Evolutionary conservation across 2,113 vertebrate genomes (phyloP).

Genomic region (Syngnathus scovelli): DNA sequence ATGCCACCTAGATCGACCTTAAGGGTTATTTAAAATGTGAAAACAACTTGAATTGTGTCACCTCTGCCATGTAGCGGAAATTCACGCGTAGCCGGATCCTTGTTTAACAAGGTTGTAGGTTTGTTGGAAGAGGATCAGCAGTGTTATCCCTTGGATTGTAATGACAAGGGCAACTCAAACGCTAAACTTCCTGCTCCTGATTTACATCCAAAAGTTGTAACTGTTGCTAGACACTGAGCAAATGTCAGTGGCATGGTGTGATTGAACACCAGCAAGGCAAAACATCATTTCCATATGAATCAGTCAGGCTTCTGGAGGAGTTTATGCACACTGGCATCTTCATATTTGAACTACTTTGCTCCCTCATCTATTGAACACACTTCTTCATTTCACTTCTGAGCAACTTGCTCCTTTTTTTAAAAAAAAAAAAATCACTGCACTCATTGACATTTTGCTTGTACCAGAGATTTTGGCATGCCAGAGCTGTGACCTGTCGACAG

Average conservation of each 20-base stretch:
- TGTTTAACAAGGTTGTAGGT: neutral
- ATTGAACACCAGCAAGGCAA: conserved; percentile 1
- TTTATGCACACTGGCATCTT: conserved; percentile 9
- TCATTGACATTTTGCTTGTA: conserved; percentile 52
- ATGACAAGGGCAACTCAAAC: neutral
- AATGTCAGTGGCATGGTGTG: neutral
- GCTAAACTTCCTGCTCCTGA: neutral
- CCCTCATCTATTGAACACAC: conserved; percentile 26
- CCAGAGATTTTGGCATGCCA: conserved; percentile 57
- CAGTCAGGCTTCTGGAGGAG: neutral
- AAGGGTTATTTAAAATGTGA: neutral
- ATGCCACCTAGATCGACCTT: neutral
- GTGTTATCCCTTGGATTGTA: neutral
- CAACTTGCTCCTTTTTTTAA: conserved; percentile 18
- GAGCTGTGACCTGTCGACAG: conserved; percentile 49
- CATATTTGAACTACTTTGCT: conserved; percentile 15
- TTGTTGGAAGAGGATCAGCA: neutral
- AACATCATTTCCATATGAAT: neutral
- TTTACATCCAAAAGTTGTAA: neutral
- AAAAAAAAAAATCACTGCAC: conserved; percentile 8
- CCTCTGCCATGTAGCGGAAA: neutral
- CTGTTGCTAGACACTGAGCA: neutral
- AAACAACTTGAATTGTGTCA: neutral
- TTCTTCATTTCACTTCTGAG: conserved; percentile 27
- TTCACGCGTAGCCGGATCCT: neutral